phyloP scores from a whole-genome alignment of 2,888 invertebrate species.

The Hypsopygia costalis region DNA sequence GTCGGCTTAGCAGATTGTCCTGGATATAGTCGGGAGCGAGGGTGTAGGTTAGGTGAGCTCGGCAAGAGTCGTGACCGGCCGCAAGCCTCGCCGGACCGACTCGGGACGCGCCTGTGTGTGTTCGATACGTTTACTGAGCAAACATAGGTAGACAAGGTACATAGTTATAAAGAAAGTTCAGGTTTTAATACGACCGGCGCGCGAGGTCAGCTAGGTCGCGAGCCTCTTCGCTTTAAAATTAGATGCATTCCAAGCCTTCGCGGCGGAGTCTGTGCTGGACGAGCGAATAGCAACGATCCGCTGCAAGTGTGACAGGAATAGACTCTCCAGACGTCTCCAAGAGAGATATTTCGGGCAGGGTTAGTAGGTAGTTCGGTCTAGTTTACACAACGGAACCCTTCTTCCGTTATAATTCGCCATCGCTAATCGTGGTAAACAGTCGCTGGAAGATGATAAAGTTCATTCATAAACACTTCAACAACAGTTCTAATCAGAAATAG shows the following conservation, averaged over 20 bases:
- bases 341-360: conserved; percentile 71
- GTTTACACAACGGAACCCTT: conserved; percentile 43
- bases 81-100: conserved; percentile 44
- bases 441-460: conserved; percentile 32
- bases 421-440: conserved; percentile 38
- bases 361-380: conserved; percentile 71
- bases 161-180: conserved; percentile 79
- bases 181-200: conserved; percentile 73
- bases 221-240: conserved; percentile 78
- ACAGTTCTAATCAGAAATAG: conserved; percentile 12
- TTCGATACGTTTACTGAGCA: conserved; percentile 70
- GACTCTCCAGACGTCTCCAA: conserved; percentile 57
- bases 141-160: conserved; percentile 60
- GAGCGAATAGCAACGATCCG: conserved; percentile 56
- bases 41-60: conserved; percentile 51
- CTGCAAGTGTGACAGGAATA: conserved; percentile 58
- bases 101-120: conserved; percentile 62
- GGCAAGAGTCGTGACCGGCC: conserved; percentile 69
- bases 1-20: conserved; percentile 54
- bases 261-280: conserved; percentile 47
- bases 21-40: conserved; percentile 70
- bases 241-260: conserved; percentile 76
- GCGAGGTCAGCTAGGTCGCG: conserved; percentile 77
- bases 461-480: conserved; percentile 35
- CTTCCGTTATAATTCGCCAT: conserved; percentile 39